Evolutionary conservation across 2,888 invertebrate species (phyloP).

Genomic region (Archaeoteleia sp.): DNA sequence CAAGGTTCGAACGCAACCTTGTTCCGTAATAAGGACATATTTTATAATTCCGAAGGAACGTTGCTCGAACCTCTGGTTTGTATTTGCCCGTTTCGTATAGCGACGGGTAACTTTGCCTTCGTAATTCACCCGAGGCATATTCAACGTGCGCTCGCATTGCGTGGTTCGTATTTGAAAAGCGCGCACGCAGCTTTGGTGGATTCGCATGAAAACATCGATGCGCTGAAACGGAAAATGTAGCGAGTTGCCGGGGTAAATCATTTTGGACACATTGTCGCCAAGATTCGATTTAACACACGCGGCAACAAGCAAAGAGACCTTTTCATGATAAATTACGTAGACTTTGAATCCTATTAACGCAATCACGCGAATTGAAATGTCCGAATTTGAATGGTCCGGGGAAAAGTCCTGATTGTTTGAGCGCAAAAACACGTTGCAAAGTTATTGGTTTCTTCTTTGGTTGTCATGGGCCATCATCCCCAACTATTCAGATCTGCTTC

Average conservation of each 20-base stretch:
- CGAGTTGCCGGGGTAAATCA: constrained; percentile 14
- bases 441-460: too few relatives aligned
- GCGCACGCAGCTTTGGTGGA: constrained; percentile 1
- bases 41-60: constrained; percentile 26
- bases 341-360: neutral
- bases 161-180: constrained; percentile 27
- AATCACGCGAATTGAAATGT: too few relatives aligned
- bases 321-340: constrained; percentile 4
- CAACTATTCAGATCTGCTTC: constrained; percentile 6
- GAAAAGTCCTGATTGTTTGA: too few relatives aligned
- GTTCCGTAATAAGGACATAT: constrained; percentile 12
- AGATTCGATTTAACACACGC: constrained; percentile 26
- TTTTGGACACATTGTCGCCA: constrained; percentile 27
- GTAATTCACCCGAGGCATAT: constrained; percentile 26
- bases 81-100: constrained; percentile 12
- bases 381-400: too few relatives aligned
- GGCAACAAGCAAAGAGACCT: constrained; percentile 20
- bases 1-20: neutral
- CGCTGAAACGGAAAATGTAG: constrained; percentile 23
- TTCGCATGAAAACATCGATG: constrained; percentile 31
- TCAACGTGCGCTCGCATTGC: constrained; percentile 18
- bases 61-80: constrained; percentile 21
- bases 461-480: too few relatives aligned
- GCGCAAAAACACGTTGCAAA: too few relatives aligned
- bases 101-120: constrained; percentile 2